phyloP scores from a whole-genome alignment of 2,797 vertebrate genomes.

The Pseudocheirus occidentalis region DNA sequence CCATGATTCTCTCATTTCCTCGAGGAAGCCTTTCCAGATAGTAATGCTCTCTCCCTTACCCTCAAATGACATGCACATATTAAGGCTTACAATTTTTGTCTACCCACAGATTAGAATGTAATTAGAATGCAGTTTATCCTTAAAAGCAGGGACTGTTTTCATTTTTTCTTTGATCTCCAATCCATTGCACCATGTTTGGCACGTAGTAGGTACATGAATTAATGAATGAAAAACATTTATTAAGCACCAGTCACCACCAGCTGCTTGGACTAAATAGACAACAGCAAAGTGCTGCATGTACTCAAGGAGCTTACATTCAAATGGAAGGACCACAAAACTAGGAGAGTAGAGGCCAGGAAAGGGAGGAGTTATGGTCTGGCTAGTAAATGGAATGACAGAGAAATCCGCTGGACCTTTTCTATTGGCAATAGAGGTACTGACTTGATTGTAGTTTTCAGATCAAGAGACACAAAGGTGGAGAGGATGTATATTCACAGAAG shows the following conservation, averaged over 20 bases:
- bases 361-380: not conserved
- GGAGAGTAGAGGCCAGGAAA: not conserved
- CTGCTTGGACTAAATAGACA: not conserved
- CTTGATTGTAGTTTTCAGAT: not conserved
- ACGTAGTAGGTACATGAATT: not conserved
- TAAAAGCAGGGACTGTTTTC: not conserved
- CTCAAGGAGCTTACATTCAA: not conserved
- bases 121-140: too few species aligned
- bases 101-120: not conserved
- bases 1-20: not conserved
- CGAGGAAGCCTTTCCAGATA: not conserved
- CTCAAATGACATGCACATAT: not conserved
- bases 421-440: not conserved
- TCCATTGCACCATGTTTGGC: not conserved
- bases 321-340: not conserved
- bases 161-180: not conserved
- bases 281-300: not conserved
- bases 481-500: not conserved
- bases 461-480: not conserved
- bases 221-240: not conserved
- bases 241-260: not conserved
- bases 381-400: not conserved
- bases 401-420: not conserved
- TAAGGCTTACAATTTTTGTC: not conserved
- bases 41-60: not conserved